Evolutionary conservation across 2,888 invertebrate species (phyloP), one percentile per base, ranked within the genome.

Genomic region (Synergus gifuensis): DNA sequence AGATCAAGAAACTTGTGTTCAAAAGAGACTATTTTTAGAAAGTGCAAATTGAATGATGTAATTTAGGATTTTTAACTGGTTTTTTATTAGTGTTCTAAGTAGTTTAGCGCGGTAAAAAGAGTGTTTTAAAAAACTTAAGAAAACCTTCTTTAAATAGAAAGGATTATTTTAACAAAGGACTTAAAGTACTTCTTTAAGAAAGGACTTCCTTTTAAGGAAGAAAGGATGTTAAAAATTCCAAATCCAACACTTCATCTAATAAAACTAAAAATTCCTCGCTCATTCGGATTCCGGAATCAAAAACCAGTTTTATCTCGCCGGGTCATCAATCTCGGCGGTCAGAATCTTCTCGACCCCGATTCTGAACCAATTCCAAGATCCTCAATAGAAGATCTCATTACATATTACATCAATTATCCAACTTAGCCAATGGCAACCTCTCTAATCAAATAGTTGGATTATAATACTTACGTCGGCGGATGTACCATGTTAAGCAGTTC

Each of bases 401-500:
- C 58, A 60, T 22, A 11, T 18, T 18, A 60, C 66, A 12, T 28
- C 3, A 66, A 66, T 66, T 66, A n/a, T 66, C 18, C 66, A 66
- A 66, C 4, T 36, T 11, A 18, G 14, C n/a, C n/a, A 64, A 22
- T 36, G 22, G 9, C 40, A n/a, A 22, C 36, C 9, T 76, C 40
- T 62, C 42, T 76, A 63, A 60, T 76, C 49, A 69, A 14, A 28
- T 16, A 22, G 44, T 66, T n/a, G 42, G n/a, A 44, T 18, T 9
- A 42, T 46, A 87, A 91, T 93, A 96, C 96, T 95, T 94, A 96
- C 95, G 96, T 96, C 90, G 96, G 95, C 90, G 97, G 96, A 93
- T 96, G 96, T 85, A 96, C 96, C 93, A 97, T 95, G 93, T 96
- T 97, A 91, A 97, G 96, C 86, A 97, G 94, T 93, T 97, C 97